Conservation (phyloP, 2,797 vertebrate genomes). For the Synanceia verrucosa region DNA sequence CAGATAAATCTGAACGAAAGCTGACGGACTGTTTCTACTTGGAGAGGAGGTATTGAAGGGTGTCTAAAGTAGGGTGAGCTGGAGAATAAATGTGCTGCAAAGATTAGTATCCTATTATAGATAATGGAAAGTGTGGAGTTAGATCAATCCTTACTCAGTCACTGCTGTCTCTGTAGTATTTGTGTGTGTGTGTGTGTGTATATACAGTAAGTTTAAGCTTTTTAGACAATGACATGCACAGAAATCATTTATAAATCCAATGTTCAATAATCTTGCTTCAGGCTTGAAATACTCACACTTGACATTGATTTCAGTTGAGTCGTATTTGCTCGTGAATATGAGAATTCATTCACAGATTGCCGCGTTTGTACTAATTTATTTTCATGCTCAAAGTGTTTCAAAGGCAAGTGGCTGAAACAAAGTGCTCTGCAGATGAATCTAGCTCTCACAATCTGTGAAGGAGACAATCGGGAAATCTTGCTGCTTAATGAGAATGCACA, state of each 20-base stretch:
- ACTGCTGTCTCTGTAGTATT: neutral
- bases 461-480: neutral
- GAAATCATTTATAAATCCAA: neutral
- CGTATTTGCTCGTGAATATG: neutral
- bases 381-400: neutral
- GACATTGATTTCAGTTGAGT: neutral
- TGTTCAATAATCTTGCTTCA: neutral
- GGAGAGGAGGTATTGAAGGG: neutral
- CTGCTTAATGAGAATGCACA: conserved; percentile 19
- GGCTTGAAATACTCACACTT: neutral
- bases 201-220: neutral
- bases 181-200: no score
- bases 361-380: neutral
- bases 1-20: neutral
- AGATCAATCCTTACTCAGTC: neutral
- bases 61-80: neutral
- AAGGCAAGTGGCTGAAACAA: conserved; percentile 15
- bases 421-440: conserved; percentile 1
- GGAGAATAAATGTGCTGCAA: neutral
- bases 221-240: neutral
- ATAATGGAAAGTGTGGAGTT: neutral
- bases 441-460: neutral
- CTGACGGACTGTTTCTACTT: neutral
- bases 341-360: neutral
- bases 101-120: neutral